Conservation (phyloP, 2,888 invertebrate genomes). For the Himalopsyche tibetana region DNA sequence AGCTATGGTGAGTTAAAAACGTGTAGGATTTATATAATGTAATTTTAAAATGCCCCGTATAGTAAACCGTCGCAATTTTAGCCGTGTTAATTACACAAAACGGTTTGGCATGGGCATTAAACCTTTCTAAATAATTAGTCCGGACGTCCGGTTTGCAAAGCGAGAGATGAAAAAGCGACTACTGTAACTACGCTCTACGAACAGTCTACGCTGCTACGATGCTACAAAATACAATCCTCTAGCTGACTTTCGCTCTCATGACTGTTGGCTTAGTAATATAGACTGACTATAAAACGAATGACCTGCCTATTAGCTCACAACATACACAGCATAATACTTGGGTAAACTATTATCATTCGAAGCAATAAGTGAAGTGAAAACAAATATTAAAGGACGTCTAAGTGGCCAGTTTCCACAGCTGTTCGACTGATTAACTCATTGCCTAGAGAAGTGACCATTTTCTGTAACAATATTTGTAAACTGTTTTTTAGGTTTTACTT, state of each 20-base stretch:
- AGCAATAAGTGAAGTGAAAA: too few species aligned
- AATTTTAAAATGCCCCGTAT: not conserved
- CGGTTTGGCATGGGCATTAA: conserved; percentile 16
- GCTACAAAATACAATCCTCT: not conserved
- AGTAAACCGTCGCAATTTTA: not conserved
- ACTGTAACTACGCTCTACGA: not conserved
- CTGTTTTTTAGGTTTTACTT: too few species aligned
- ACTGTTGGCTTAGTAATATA: not conserved
- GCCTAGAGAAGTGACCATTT: too few species aligned
- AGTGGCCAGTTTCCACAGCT: too few species aligned
- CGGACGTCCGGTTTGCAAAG: conserved; percentile 11
- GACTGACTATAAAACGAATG: not conserved
- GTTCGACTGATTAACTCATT: too few species aligned
- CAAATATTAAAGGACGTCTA: too few species aligned
- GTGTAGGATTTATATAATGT: too few species aligned
- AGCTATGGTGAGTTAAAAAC: too few species aligned
- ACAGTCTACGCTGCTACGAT: not conserved
- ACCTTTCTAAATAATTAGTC: conserved; percentile 34
- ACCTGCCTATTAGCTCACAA: not conserved
- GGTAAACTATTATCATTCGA: too few species aligned
- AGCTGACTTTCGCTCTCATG: not conserved
- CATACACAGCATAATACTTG: too few species aligned
- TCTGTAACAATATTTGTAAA: too few species aligned
- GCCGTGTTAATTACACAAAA: conserved; percentile 26
- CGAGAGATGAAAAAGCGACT: conserved; percentile 24